Percentiles rank a stretch among this genome's conserved stretches.
Conservation (phyloP, 2,113 vertebrate species). For the Parus major region DNA sequence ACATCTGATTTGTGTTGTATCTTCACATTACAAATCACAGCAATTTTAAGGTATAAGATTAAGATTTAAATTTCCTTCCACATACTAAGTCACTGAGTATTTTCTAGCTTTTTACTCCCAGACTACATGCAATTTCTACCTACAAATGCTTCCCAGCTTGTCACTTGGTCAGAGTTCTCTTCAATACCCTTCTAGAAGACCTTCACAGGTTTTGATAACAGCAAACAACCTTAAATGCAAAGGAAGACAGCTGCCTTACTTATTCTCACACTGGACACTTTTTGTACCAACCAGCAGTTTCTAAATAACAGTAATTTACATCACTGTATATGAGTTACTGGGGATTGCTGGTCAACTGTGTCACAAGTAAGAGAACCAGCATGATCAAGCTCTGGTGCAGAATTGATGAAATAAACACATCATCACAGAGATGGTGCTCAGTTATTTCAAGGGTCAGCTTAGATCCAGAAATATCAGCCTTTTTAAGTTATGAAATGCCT, state of each 20-base stretch:
- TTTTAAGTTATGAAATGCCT: neutral
- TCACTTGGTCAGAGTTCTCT: neutral
- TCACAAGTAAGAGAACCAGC: neutral
- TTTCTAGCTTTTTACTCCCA: neutral
- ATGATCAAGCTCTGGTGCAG: neutral
- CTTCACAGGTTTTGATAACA: neutral
- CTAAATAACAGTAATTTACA: neutral
- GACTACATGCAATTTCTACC: neutral
- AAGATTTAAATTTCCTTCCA: neutral
- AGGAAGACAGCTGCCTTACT: neutral
- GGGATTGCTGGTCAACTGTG: neutral
- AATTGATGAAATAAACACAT: neutral
- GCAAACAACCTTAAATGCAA: neutral
- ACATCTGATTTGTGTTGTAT: neutral
- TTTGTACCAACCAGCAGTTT: neutral
- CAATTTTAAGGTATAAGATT: neutral
- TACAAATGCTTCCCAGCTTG: neutral
- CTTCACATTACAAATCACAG: neutral
- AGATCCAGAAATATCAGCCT: neutral
- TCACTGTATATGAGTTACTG: neutral
- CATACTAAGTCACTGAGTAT: neutral
- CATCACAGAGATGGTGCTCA: neutral
- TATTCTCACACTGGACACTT: neutral
- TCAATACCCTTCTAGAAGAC: neutral
- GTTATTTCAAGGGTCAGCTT: neutral